These are phyloP conservation scores for Pherbina coryleti DNA, from an alignment of 2,888 invertebrate genomes.

Conservation along the genomic window DNA sequence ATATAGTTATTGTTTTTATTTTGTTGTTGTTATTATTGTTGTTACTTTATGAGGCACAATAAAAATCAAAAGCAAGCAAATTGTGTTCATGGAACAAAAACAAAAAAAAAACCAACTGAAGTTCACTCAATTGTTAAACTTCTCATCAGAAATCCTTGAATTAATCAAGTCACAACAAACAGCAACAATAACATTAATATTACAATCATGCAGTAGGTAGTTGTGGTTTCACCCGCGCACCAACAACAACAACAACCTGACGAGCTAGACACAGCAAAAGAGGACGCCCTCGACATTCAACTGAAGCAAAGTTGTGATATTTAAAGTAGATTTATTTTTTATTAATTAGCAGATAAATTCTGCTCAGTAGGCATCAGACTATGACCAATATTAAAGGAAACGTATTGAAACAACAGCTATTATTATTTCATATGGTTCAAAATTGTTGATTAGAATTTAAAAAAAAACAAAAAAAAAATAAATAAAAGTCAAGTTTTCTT, in stretches of 20 bases:
- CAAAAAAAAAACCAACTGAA: neutral
- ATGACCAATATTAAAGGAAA: neutral
- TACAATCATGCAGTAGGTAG: neutral
- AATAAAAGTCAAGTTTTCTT: too few species aligned
- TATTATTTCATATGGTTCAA: too few species aligned
- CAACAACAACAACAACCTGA: neutral
- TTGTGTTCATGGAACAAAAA: too few species aligned
- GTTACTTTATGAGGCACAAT: neutral
- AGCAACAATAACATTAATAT: neutral
- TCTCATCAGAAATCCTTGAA: slow-evolving; percentile 14
- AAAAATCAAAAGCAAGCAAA: slow-evolving; percentile 2
- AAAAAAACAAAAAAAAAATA: too few species aligned
- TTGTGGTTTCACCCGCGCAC: slow-evolving; percentile 11
- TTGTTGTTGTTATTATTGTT: neutral
- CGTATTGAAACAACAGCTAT: too few species aligned
- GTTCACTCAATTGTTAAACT: slow-evolving; percentile 8
- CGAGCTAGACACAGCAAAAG: neutral
- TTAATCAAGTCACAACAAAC: slow-evolving; percentile 3
- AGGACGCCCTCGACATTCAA: slow-evolving; percentile 27
- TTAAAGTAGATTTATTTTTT: slow-evolving; percentile 5
- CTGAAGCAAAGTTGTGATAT: neutral
- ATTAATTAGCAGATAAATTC: slow-evolving; percentile 1
- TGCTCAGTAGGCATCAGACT: neutral
- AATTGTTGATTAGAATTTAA: too few species aligned
- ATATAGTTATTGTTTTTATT: neutral